Base-by-base conservation (phyloP, 1,140 invertebrate species). In the Lamellibrachia luymesi region DNA sequence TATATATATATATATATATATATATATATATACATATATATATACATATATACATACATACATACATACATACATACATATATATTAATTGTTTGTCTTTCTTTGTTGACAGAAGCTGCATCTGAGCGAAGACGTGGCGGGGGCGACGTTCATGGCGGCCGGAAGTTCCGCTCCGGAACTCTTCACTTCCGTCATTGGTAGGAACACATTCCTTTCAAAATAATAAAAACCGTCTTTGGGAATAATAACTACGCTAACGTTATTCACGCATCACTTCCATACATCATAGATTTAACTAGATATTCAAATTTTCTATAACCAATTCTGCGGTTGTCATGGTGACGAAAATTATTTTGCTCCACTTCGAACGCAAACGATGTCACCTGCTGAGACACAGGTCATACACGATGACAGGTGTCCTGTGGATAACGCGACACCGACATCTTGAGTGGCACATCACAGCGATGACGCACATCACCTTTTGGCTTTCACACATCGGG, bases 131-230 rank as follows among this genome's bases (percentile, higher is more conserved):
- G 96, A 97, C 95, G 96, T 97, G 38, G 96, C 96, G 13, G 96
- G 96, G 51, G 96, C 96, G 7, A 97, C 96, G 7, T 96, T 97
- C 92, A 97, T 97, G 96, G 96, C 96, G 98, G 94, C 98, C 97
- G 51, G 98, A 98, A 51, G 98, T 94, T 99, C 98, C 0, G 98
- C 98, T 1, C 99, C 99, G 0, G 99, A 99, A 96, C 96, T 99
- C 91, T 98, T 98, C 4, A 99, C 98, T 0, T 98, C 99, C 52
- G 97, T 99, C 22, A 99, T 99, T 94, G 98, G 98, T 93, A 50
- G 38, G 92, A n/a, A 90, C 80, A 51, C 52, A 8, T n/a, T 49
- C 8, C 91, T 50, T 27, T 92, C 27, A 8, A 8, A 90, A 90
- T 90, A 17, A 90, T 38, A 38, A 38, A 38, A 56, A 56, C 6